Base-by-base conservation (phyloP, 1,140 invertebrate species). In the Orussus abietinus region DNA sequence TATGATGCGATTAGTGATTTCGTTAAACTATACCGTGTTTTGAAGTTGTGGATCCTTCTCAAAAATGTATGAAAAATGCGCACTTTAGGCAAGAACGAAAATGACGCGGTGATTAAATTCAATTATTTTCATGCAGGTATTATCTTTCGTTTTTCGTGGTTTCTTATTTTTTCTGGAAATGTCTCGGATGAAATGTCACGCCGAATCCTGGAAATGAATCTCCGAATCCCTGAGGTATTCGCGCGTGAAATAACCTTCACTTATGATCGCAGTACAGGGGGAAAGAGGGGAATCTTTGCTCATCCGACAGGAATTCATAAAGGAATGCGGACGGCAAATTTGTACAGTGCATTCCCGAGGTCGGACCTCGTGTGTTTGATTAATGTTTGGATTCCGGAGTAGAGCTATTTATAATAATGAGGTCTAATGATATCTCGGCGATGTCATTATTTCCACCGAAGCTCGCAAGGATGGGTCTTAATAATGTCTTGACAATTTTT, bases 251-350 rank as follows among this genome's bases (percentile, higher is more conserved):
- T n/a, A n/a, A n/a, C n/a, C n/a, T n/a, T n/a, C n/a, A n/a, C n/a
- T n/a, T n/a, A n/a, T n/a, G n/a, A n/a, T n/a, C n/a, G n/a, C n/a
- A n/a, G n/a, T n/a, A n/a, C n/a, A 25, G n/a, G 22, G n/a, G 22
- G 22, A 25, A 19, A 32, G 34, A 39, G 47, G 45, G 44, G 38
- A 35, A 15, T 26, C 42, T 38, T 55, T 57, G 55, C 43, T 63
- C 56, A 57, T 49, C 40, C 22, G 15, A 43, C 35, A 49, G 50
- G 47, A 47, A 53, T 58, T 55, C 41, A 50, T 49, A 43, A 51
- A 53, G 54, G 55, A 58, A 54, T 39, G 41, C 47, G 47, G 50
- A 56, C 49, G 42, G 49, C 51, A 45, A 58, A 63, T 60, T 63
- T 57, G 47, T 57, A 49, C 40, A 47, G 20, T 38, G 41, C 47